phyloP scores from a whole-genome alignment of 2,797 vertebrate genomes.

The Myripristis jacobus region DNA sequence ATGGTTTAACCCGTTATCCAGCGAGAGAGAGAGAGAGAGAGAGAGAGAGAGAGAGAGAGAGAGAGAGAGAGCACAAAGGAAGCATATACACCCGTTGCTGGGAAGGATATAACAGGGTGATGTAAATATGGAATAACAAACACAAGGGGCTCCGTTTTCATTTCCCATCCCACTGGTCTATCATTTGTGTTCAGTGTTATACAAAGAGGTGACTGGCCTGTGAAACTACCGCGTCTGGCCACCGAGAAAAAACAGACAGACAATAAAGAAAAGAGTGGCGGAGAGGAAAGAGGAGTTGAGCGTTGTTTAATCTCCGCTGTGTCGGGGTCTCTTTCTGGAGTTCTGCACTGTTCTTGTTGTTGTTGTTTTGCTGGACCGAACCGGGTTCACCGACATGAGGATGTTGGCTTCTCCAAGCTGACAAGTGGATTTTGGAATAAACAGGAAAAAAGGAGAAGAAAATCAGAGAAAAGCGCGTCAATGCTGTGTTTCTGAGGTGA shows the following conservation, averaged over 20 bases:
- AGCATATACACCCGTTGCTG: constrained; percentile 38
- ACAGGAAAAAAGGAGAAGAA: not conserved
- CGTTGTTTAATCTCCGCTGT: constrained; percentile 59
- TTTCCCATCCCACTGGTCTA: constrained; percentile 37
- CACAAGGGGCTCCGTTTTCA: constrained; percentile 51
- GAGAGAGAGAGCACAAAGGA: constrained; percentile 70
- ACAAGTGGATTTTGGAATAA: too few species aligned
- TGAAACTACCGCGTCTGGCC: constrained; percentile 41
- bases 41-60: constrained; percentile 19
- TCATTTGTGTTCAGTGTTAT: constrained; percentile 61
- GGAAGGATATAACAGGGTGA: constrained; percentile 41
- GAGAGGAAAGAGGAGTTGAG: constrained; percentile 60
- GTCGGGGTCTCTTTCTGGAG: constrained; percentile 58
- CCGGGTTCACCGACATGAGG: constrained; percentile 15
- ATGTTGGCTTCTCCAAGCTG: constrained; percentile 30
- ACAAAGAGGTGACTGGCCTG: constrained; percentile 35
- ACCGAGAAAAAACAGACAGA: constrained; percentile 1
- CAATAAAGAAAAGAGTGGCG: constrained; percentile 36
- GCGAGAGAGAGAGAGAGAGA: constrained; percentile 48
- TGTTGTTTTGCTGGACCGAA: constrained; percentile 40
- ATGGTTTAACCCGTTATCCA: constrained; percentile 77
- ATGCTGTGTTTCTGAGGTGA: constrained; percentile 70
- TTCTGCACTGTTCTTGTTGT: constrained; percentile 44
- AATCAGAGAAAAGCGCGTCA: not conserved
- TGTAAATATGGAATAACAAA: constrained; percentile 72